Percentiles rank a stretch among this genome's conserved stretches.
phyloP scores from a whole-genome alignment of 2,888 invertebrate genomes.

The Ennomos fuscantarius region DNA sequence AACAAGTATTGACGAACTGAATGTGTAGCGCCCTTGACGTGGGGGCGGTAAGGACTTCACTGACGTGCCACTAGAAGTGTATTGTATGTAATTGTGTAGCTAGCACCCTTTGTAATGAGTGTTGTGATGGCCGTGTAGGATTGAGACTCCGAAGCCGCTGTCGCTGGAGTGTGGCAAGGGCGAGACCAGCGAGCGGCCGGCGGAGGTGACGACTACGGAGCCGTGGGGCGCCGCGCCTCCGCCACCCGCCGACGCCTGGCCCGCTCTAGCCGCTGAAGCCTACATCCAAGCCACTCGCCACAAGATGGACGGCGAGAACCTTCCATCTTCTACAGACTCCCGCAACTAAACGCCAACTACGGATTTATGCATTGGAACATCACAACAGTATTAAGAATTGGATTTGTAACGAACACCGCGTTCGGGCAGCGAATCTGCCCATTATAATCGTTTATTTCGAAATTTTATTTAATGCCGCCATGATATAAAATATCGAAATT shows the following conservation, averaged over 20 bases:
- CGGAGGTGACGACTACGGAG: conserved; percentile 79
- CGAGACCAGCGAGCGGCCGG: conserved; percentile 68
- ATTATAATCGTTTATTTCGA: no score
- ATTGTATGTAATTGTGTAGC: not conserved
- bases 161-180: conserved; percentile 70
- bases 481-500: no score
- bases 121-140: conserved; percentile 52
- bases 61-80: no score
- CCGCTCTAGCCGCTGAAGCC: conserved; percentile 69
- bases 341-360: conserved; percentile 62
- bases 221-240: conserved; percentile 58
- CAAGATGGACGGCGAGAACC: conserved; percentile 78
- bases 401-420: no score
- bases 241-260: conserved; percentile 63
- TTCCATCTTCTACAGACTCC: conserved; percentile 79
- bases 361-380: not conserved
- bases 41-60: no score
- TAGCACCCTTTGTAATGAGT: not conserved
- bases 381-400: no score
- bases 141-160: conserved; percentile 78
- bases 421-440: no score
- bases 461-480: no score
- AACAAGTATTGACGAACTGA: no score
- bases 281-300: conserved; percentile 75
- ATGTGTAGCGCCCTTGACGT: no score